Base-by-base conservation (phyloP, 1,140 invertebrate genomes). In the Periplaneta americana region DNA sequence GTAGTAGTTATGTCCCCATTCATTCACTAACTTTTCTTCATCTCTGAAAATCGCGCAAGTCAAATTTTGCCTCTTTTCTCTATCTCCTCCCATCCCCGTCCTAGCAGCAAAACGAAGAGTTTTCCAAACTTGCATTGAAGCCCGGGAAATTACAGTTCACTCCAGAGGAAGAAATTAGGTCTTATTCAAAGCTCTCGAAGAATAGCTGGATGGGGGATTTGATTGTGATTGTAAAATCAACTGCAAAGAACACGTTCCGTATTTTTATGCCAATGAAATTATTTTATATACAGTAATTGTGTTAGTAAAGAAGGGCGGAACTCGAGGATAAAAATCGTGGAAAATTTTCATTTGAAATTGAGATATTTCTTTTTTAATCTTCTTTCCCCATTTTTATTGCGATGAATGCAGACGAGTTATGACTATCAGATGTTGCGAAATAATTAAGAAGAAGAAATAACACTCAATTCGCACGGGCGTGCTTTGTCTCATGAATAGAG, bases 61-160 rank as follows among this genome's bases (percentile, higher is more conserved):
- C 48, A 66, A 66, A 66, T 66, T 66, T 80, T 80, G 32, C 80
- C 80, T 57, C 80, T 80, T 37, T 31, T 37, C 80, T 39, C 66
- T 75, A 8, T 75, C 78, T 34, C 36, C 74, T 35, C 28, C 80
- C 22, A 15, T 34, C 10, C 32, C 75, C 22, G 28, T 33, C 74
- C 32, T 18, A 74, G 34, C 57, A 57, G 37, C 83, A 81, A 39
- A 74, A 28, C 18, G 34, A 75, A 39, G 77, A 78, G 77, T 78
- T 78, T 78, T 78, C 77, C 77, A 78, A 78, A 78, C 77, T 78
- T 78, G 77, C 77, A 78, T 78, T 78, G 77, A 78, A 78, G 77
- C 35, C 77, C 77, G 22, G 39, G 77, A 48, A 78, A 78, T 78
- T 78, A 78, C 77, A 78, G 77, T 48, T 39, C 77, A 48, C 77